Conservation (phyloP, 2,113 vertebrate genomes). For the Crotophaga sulcirostris region DNA sequence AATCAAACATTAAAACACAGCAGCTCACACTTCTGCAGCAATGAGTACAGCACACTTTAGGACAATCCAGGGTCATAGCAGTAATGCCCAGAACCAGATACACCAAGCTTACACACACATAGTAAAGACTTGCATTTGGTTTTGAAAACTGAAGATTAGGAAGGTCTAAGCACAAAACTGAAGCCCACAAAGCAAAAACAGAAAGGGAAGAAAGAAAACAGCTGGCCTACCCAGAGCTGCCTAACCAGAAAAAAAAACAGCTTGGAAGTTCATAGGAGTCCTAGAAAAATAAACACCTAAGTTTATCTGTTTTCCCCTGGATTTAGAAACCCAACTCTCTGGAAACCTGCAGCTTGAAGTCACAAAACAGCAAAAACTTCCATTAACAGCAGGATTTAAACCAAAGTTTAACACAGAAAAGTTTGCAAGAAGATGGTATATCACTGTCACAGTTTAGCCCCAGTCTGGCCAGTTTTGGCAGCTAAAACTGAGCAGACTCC, state of each 20-base stretch:
- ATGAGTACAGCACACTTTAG: neutral
- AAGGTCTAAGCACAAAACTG: neutral
- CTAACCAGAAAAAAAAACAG: neutral
- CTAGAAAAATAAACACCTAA: neutral
- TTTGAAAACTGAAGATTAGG: neutral
- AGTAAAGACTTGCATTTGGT: neutral
- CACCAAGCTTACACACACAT: neutral
- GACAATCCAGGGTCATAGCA: neutral
- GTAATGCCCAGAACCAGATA: neutral
- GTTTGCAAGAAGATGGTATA: neutral
- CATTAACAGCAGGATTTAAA: neutral
- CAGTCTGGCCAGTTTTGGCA: no score
- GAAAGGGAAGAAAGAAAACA: neutral
- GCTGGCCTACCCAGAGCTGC: neutral
- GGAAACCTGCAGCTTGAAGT: neutral
- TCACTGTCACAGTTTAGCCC: no score
- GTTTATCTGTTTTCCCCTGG: neutral
- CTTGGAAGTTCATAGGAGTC: neutral
- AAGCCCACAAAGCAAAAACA: neutral
- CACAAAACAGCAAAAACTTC: neutral
- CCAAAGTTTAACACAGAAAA: neutral
- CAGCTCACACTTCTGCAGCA: neutral
- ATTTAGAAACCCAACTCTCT: neutral
- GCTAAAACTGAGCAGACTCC: neutral
- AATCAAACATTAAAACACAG: neutral